Evolutionary conservation across 2,888 invertebrate species (phyloP), one percentile per base, ranked within the genome.

Genomic region (Ennomos quercinarius): DNA sequence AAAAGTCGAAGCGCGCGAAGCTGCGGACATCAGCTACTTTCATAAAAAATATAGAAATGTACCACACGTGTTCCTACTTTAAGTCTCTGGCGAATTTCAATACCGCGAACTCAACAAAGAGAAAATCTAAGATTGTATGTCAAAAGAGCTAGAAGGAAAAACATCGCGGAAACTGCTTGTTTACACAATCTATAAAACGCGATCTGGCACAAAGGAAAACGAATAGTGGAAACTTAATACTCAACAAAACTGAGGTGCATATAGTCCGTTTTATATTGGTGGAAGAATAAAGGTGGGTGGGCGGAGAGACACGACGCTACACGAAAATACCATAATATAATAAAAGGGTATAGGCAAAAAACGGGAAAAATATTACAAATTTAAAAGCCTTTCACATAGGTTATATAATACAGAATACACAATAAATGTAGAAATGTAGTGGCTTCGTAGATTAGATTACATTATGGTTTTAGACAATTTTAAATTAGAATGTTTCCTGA

Each of bases 161-260:
- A 73, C 55, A 72, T 60, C 43, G 55, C 57, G 43, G 61, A 60
- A 72, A 73, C 70, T 68, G 73, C 71, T 74, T 80, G 79, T 80
- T 80, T 80, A 74, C 76, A 72, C 73, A 74, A 77, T 71, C 74
- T 72, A 67, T 72, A 77, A 66, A 74, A 73, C 57, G 49, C 51
- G 49, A 48, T 61, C 53, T 54, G 56, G 71, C 51, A 70, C 74
- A 81, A 81, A 80, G 75, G 76, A 75, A 76, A 72, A 66, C 77
- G 71, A 77, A 78, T 74, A 71, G 73, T 74, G 67, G 71, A 72
- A 76, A 75, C 71, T 69, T 71, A 72, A 73, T 69, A 68, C 70
- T 57, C 62, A 17, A 57, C n/a, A 43, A 58, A 48, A 55, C 46
- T 34, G 36, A 57, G 46, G 51, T 48, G 44, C 43, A 40, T 6